Evolutionary conservation across 1,140 invertebrate species (phyloP).

Genomic region (Cephus cinctus): DNA sequence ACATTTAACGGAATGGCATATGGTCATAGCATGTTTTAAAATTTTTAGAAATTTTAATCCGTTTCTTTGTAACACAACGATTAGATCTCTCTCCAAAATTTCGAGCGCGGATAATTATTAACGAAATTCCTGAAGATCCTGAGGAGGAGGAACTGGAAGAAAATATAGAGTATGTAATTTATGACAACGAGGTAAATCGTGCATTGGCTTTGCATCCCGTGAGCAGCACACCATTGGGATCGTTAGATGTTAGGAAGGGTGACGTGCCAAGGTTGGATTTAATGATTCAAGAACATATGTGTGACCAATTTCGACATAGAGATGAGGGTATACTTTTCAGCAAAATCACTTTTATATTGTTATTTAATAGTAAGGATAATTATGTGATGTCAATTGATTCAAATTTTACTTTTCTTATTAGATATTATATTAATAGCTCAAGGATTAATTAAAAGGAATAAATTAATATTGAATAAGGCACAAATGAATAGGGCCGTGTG

Average conservation of each 20-base stretch:
- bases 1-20: background rate
- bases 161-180: slow-evolving; percentile 14
- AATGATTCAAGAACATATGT: slow-evolving; percentile 23
- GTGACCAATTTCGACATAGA: slow-evolving; percentile 16
- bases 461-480: slow-evolving; percentile 18
- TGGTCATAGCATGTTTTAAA: background rate
- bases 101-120: slow-evolving; percentile 18
- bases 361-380: background rate
- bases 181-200: slow-evolving; percentile 15
- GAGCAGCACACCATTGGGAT: slow-evolving; percentile 22
- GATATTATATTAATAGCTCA: slow-evolving; percentile 25
- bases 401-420: slow-evolving; percentile 15
- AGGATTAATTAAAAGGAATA: slow-evolving; percentile 12
- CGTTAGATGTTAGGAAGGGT: slow-evolving; percentile 14
- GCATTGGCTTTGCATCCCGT: slow-evolving; percentile 21
- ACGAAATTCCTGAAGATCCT: slow-evolving; percentile 17
- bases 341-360: background rate
- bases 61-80: background rate
- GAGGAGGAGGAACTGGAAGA: slow-evolving; percentile 14
- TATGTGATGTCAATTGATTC: background rate
- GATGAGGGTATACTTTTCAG: slow-evolving; percentile 25
- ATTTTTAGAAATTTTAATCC: background rate
- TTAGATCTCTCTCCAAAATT: slow-evolving; percentile 32
- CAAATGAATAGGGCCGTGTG: slow-evolving; percentile 22
- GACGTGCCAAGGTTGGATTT: slow-evolving; percentile 15